A percentile compares a stretch with the other conserved stretches of the same genome.
phyloP scores from a whole-genome alignment of 2,797 vertebrate genomes.

The Spondyliosoma cantharus region DNA sequence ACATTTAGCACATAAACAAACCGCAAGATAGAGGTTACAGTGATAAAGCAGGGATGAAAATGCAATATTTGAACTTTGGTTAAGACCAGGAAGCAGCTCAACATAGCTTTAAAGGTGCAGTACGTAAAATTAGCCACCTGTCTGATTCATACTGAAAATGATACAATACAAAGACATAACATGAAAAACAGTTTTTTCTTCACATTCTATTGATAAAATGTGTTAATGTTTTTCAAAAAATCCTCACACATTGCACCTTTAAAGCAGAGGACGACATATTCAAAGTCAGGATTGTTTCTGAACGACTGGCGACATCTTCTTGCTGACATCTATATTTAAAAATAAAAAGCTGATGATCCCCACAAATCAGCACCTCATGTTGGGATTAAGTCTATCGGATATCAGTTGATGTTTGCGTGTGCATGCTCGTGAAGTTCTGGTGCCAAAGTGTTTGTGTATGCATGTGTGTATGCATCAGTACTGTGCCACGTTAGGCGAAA shows the following conservation, averaged over 20 bases:
- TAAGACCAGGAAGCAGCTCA: not conserved
- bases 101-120: not conserved
- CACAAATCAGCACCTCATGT: not conserved
- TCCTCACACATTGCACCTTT: too few relatives aligned
- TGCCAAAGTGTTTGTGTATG: constrained; percentile 2
- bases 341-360: not conserved
- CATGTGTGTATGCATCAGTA: constrained; percentile 2
- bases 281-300: not conserved
- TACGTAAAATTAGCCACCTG: too few relatives aligned
- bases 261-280: not conserved
- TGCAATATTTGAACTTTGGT: constrained; percentile 4
- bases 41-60: constrained; percentile 4
- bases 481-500: constrained; percentile 38
- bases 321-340: not conserved
- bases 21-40: not conserved
- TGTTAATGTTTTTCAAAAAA: too few relatives aligned
- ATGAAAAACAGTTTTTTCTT: too few relatives aligned
- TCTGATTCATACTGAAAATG: too few relatives aligned
- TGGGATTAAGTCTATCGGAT: not conserved
- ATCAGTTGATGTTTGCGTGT: constrained; percentile 9
- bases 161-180: too few relatives aligned
- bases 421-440: not conserved
- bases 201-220: too few relatives aligned
- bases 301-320: not conserved
- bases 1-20: not conserved